Evolutionary conservation across 2,797 vertebrate species (phyloP).

Genomic region (Phaenicophaeus curvirostris): DNA sequence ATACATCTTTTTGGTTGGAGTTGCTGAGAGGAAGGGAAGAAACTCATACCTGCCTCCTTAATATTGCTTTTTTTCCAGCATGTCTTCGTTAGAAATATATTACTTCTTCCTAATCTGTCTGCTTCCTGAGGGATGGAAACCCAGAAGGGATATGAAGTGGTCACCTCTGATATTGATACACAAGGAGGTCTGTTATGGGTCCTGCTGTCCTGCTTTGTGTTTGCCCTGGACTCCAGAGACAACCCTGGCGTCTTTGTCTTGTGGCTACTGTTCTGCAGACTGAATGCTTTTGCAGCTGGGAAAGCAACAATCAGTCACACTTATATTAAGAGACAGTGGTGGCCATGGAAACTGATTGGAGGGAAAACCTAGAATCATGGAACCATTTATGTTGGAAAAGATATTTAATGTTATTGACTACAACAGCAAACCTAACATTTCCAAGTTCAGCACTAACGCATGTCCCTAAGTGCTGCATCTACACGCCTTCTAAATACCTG

Average conservation of each 20-base stretch:
- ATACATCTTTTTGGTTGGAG: neutral
- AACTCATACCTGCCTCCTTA: neutral
- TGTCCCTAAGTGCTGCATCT: too few species aligned
- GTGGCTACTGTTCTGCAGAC: neutral
- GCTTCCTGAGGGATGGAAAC: neutral
- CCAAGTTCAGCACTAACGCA: too few species aligned
- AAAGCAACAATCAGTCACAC: neutral
- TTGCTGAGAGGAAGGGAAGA: neutral
- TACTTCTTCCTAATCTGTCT: neutral
- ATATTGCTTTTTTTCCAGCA: neutral
- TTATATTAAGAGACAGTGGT: neutral
- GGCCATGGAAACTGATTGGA: neutral
- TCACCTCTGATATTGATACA: neutral
- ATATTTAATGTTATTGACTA: too few species aligned
- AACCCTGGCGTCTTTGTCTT: neutral
- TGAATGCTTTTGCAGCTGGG: neutral
- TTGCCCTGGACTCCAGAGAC: neutral
- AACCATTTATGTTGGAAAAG: too few species aligned
- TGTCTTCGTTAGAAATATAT: neutral
- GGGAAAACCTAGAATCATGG: neutral
- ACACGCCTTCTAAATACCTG: too few species aligned
- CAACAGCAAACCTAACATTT: too few species aligned
- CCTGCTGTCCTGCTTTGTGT: neutral
- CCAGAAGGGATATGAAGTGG: neutral
- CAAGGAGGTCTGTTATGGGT: neutral